phyloP scores from a whole-genome alignment of 2,113 vertebrate genomes.

The Typhlomys cinereus region DNA sequence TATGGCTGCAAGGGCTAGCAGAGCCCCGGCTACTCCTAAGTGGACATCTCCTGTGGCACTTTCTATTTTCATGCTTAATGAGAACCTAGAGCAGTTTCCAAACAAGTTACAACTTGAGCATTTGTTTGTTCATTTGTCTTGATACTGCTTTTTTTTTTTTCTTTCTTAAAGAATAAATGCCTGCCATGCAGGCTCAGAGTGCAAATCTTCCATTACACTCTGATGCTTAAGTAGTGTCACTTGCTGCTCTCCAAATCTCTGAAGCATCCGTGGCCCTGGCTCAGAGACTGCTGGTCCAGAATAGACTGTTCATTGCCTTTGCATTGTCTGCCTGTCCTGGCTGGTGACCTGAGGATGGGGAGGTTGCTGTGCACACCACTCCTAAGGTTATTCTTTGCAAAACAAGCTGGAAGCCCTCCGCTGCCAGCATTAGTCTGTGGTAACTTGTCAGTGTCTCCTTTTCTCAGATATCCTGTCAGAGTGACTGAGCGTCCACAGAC shows the following conservation, averaged over 20 bases:
- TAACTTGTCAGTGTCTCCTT: neutral
- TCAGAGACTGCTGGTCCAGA: neutral
- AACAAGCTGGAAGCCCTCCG: neutral
- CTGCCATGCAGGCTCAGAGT: neutral
- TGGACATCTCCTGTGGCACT: neutral
- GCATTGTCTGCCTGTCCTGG: neutral
- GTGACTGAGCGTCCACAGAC: neutral
- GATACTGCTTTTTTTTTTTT: neutral
- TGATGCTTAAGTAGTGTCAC: neutral
- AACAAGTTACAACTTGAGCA: neutral
- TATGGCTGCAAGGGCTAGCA: no score
- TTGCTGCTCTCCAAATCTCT: neutral
- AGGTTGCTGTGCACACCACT: neutral
- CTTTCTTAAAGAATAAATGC: neutral
- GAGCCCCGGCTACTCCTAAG: neutral
- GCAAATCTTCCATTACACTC: neutral
- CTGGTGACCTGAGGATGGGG: neutral
- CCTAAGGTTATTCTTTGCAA: neutral
- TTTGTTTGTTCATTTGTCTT: neutral
- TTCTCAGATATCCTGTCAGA: slow-evolving; percentile 21
- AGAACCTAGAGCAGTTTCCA: neutral
- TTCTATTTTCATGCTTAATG: neutral
- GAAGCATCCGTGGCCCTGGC: neutral
- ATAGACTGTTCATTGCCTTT: neutral
- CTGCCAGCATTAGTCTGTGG: neutral